These are phyloP conservation scores for Trichonephila clavata DNA, from an alignment of 1,140 invertebrate species.

Conservation along the genomic window DNA sequence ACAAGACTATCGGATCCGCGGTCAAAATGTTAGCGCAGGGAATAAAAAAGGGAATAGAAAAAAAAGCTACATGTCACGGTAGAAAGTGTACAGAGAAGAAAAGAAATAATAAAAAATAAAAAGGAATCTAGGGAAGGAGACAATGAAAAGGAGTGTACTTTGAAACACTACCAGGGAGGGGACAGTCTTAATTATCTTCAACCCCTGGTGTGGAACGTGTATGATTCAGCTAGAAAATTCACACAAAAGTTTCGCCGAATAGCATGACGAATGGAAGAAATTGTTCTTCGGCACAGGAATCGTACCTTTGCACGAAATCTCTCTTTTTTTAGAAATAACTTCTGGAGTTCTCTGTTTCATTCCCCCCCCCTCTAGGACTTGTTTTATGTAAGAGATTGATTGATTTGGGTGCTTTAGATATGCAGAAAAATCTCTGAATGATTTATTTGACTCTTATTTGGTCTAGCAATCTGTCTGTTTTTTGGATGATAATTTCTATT, in stretches of 20 bases:
- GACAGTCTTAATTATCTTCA: conserved; percentile 62
- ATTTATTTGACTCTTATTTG: too few relatives aligned
- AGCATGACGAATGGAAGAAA: background rate
- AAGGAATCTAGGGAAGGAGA: conserved; percentile 6
- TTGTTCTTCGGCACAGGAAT: background rate
- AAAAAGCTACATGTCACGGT: background rate
- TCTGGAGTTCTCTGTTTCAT: background rate
- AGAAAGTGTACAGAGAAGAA: background rate
- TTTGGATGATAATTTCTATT: too few relatives aligned
- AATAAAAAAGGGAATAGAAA: conserved; percentile 31
- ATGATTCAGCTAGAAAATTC: conserved; percentile 49
- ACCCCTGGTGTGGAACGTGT: conserved; percentile 41
- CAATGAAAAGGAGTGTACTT: conserved; percentile 63
- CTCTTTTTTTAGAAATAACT: background rate
- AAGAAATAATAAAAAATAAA: background rate
- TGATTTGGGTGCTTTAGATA: too few relatives aligned
- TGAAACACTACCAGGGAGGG: conserved; percentile 29
- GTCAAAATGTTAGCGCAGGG: conserved; percentile 45
- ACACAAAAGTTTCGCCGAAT: conserved; percentile 23
- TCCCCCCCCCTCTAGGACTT: background rate
- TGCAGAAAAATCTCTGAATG: too few relatives aligned
- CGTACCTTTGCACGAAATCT: conserved; percentile 32
- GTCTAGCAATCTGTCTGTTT: too few relatives aligned
- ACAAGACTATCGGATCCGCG: conserved; percentile 53
- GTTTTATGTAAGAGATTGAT: background rate